These are phyloP conservation scores for Rattus rattus DNA, from an alignment of 2,113 vertebrate species.

Conservation along the genomic window DNA sequence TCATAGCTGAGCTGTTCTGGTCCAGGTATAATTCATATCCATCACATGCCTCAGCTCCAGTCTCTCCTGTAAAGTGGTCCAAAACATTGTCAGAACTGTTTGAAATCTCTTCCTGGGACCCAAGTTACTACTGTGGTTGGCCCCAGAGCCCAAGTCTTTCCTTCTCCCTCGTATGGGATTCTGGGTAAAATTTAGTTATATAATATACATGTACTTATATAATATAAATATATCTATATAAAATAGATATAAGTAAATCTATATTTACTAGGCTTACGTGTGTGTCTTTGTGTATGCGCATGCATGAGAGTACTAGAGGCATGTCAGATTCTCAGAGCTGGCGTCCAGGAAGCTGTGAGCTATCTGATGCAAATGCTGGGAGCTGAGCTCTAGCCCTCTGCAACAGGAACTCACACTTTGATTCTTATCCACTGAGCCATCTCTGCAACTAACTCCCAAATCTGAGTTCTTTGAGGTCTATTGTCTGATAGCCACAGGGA, in stretches of 20 bases:
- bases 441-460: background rate
- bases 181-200: background rate
- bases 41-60: background rate
- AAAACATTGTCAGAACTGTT: background rate
- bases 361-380: background rate
- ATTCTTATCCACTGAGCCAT: background rate
- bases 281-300: background rate
- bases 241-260: too few relatives aligned
- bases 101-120: background rate
- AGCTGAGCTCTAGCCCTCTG: background rate
- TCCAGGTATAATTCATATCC: background rate
- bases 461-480: background rate
- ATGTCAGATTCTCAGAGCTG: too few relatives aligned
- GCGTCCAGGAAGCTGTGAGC: background rate
- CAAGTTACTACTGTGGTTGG: background rate
- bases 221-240: background rate
- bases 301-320: background rate
- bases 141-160: background rate
- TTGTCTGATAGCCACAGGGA: background rate
- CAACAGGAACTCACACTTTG: background rate
- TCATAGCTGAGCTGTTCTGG: background rate
- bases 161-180: background rate
- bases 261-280: background rate
- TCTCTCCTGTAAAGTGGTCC: background rate
- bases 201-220: background rate